Conservation (phyloP, 2,113 vertebrate species). For the Eupsittula cactorum region DNA sequence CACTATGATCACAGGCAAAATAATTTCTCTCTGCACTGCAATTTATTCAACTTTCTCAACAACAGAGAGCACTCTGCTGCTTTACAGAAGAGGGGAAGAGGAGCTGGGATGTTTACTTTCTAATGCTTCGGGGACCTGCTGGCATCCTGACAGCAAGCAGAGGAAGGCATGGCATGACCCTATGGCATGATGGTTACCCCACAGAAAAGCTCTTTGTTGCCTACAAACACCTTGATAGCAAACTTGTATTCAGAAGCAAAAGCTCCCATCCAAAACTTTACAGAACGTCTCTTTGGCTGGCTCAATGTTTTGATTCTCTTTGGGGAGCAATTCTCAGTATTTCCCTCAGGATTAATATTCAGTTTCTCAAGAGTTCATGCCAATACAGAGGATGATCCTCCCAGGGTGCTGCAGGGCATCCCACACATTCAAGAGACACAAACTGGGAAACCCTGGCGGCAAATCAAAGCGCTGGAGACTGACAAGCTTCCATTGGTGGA, state of each 20-base stretch:
- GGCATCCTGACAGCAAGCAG: background rate
- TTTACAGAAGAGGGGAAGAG: background rate
- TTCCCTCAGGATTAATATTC: background rate
- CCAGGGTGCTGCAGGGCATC: background rate
- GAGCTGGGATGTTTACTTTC: background rate
- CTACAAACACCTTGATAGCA: background rate
- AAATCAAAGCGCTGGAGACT: background rate
- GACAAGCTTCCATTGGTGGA: background rate
- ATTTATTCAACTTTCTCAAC: background rate
- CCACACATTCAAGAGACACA: background rate
- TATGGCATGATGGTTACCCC: too few species aligned
- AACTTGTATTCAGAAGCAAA: background rate
- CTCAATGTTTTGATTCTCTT: background rate
- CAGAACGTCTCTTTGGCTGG: background rate
- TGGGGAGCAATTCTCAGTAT: background rate
- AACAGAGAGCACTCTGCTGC: background rate
- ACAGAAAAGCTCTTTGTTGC: background rate
- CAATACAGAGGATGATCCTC: background rate
- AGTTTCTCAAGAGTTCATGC: background rate
- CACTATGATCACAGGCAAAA: background rate
- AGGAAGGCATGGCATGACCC: background rate
- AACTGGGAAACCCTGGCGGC: background rate
- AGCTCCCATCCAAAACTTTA: background rate
- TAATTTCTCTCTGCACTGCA: background rate
- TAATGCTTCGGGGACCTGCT: background rate